Conservation (phyloP, 2,888 invertebrate genomes). For the Agonopterix arenella region DNA sequence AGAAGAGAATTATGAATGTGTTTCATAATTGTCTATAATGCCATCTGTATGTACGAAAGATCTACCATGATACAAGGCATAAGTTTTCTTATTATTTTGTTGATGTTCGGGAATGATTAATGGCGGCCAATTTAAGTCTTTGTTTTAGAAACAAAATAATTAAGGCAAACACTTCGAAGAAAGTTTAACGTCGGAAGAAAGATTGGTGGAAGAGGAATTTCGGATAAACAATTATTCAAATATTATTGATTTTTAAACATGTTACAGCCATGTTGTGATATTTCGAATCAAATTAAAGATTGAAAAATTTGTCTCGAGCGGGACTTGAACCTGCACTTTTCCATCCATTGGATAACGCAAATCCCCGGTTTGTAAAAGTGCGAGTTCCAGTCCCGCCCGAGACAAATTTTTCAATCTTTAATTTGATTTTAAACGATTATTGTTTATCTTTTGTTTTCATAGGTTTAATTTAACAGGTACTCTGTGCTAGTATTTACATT, state of each 20-base stretch:
- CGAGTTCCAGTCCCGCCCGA: too few relatives aligned
- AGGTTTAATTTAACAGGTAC: not conserved
- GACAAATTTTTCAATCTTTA: too few relatives aligned
- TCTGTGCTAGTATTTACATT: not conserved
- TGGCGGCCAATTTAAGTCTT: constrained; percentile 27
- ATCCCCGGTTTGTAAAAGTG: too few relatives aligned
- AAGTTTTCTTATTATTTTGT: constrained; percentile 42
- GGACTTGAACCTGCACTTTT: too few relatives aligned
- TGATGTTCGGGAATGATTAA: constrained; percentile 41
- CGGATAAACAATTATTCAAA: not conserved
- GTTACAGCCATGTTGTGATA: too few relatives aligned
- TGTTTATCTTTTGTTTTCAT: not conserved
- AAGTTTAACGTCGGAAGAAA: constrained; percentile 3
- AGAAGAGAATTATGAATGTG: constrained; percentile 46
- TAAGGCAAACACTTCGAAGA: constrained; percentile 11
- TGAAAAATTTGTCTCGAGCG: too few relatives aligned
- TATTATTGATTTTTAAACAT: too few relatives aligned
- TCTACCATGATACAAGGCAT: constrained; percentile 30
- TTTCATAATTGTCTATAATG: constrained; percentile 56
- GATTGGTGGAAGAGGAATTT: not conserved
- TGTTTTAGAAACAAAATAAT: constrained; percentile 21
- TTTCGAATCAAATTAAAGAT: too few relatives aligned
- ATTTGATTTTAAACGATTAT: too few relatives aligned
- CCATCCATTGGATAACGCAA: too few relatives aligned
- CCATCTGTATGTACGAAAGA: constrained; percentile 39